These are phyloP conservation scores for Calypte anna DNA, from an alignment of 2,113 vertebrate species.

Conservation along the genomic window DNA sequence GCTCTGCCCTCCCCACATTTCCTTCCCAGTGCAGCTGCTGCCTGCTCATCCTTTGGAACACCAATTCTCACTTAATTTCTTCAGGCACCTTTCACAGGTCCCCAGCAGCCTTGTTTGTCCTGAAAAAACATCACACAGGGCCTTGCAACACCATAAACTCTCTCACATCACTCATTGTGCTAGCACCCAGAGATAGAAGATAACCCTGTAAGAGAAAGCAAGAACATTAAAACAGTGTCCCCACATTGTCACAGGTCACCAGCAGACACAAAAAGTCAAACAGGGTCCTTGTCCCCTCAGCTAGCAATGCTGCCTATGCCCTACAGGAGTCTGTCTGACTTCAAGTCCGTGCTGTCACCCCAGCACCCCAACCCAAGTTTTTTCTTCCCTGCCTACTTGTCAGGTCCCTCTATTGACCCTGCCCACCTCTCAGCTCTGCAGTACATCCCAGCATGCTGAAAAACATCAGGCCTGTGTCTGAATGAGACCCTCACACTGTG, in stretches of 20 bases:
- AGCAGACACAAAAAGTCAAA: neutral
- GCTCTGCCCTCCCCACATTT: neutral
- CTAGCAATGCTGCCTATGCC: fast-evolving
- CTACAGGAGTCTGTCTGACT: neutral
- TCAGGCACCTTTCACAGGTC: neutral
- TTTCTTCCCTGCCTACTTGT: neutral
- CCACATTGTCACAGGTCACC: neutral
- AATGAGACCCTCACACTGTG: neutral
- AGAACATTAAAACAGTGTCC: neutral
- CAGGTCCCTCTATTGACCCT: neutral
- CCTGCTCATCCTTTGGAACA: fast-evolving
- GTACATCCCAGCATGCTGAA: neutral
- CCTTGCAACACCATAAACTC: neutral
- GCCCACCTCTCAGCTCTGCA: neutral
- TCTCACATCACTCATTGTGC: fast-evolving
- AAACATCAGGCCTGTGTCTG: fast-evolving
- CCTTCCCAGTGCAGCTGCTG: fast-evolving
- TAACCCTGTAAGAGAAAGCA: neutral
- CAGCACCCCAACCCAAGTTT: neutral
- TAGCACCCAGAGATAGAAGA: neutral
- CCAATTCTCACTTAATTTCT: neutral
- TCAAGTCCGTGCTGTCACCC: neutral
- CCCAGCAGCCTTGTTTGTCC: neutral
- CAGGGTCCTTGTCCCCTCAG: neutral
- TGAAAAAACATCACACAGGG: fast-evolving